A percentile compares a stretch with the other conserved stretches of the same genome.
These are phyloP conservation scores for Pygoscelis adeliae DNA, from an alignment of 2,113 vertebrate species.

Conservation along the genomic window DNA sequence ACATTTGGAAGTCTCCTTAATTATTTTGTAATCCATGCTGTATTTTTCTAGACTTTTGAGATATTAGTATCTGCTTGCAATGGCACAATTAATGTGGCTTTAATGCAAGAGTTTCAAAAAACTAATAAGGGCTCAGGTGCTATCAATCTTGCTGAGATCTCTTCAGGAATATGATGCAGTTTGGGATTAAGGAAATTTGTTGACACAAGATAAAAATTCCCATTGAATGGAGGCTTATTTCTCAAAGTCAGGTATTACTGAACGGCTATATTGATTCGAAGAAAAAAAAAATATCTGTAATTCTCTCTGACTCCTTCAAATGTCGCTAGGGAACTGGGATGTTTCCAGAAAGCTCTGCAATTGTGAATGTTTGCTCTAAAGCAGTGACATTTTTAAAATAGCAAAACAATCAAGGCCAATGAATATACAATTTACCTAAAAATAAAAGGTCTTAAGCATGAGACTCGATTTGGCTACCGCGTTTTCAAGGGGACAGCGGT, in stretches of 20 bases:
- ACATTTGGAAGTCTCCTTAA: background rate
- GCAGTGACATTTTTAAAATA: background rate
- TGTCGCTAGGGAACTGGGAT: background rate
- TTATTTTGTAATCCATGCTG: background rate
- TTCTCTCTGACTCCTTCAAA: background rate
- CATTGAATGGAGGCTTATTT: background rate
- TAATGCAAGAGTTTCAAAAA: background rate
- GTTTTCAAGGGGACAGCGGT: background rate
- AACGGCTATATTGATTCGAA: background rate
- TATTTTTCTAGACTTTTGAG: background rate
- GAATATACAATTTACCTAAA: background rate
- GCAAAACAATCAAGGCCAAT: background rate
- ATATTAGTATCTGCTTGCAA: background rate
- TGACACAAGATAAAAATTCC: background rate
- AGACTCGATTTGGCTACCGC: background rate
- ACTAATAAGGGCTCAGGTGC: background rate
- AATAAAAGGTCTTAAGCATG: background rate
- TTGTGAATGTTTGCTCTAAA: background rate
- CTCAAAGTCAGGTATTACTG: background rate
- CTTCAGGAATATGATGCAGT: background rate
- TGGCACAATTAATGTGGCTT: background rate
- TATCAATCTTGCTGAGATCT: background rate
- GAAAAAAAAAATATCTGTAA: background rate
- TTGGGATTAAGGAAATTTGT: background rate
- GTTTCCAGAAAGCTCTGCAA: background rate